Evolutionary conservation across 2,113 vertebrate genomes (phyloP), one percentile per base, ranked within the genome.

Genomic region (Arenaria interpres): DNA sequence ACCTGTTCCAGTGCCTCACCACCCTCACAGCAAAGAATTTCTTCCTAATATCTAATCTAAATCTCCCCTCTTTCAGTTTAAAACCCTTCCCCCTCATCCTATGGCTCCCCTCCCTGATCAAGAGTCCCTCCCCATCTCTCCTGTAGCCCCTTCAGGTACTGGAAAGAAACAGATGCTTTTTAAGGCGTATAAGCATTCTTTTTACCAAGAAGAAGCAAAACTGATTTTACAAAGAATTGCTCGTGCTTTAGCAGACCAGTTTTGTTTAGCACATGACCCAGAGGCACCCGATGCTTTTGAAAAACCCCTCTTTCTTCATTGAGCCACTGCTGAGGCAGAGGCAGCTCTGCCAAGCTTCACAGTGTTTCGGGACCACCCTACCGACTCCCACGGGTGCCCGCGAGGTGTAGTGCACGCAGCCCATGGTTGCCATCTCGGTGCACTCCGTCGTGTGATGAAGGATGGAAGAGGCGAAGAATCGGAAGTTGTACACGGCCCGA

Each of bases 391-490:
- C 98, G 0, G 99, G 99, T 37, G 96, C 91, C 88, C 99, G 98
- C 13, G 98, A 85, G 1, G 99, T 99, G 96, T 99, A 99, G 97
- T 99, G 98, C 94, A 99, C 45, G n/a, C 99, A 99, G 96, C 97
- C 98, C 96, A 98, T 6, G 85, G 98, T 85, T 83, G 99, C 98
- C 99, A 99, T 98, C 94, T 99, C 98, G 0, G 98, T 99, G 97
- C 99, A 99, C 64, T 99, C 99, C 0, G 97, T 98, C 7, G 98
- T 98, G 54, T 99, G 98, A 95, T 99, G 99, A 74, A 99, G 98
- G 88, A 98, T 80, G 14, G 99, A 99, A 3, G 99, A 99, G 2
- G 99, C 99, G 2, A 99, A 99, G 98, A 99, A 99, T 45, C 99
- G 98, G 91, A 99, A 99, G 98, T 99, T 99, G 92, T 99, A 96